Base-by-base conservation (phyloP, 2,888 invertebrate genomes). In the Eristalis pertinax region DNA sequence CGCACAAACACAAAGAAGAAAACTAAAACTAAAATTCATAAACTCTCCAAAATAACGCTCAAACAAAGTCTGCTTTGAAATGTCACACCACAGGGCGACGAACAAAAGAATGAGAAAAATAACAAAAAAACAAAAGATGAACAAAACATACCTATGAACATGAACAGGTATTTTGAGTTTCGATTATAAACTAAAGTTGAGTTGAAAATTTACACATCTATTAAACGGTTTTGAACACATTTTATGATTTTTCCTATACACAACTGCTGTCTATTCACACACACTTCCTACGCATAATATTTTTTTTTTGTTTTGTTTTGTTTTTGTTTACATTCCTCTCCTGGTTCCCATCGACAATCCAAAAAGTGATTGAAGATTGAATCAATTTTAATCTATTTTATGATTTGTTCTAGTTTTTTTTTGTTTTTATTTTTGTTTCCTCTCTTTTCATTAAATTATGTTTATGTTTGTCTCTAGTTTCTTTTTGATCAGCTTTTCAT, bases 331-430 rank as follows among this genome's bases (percentile, higher is more conserved):
- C 35, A 50, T 63, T 56, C 50, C 35, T 67, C 43, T 81, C 56
- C 32, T 32, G 32, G 8, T 5, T 32, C 1, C 32, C 41, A 70
- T 79, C 83, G 29, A 19, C 84, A 87, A 87, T 87, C 82, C 79
- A 87, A 80, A 76, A 83, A 83, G 83, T 72, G 83, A 87, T 87
- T 87, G 83, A 87, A 50, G 78, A 86, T 62, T 43, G 43, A 75
- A 72, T 64, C 43, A 60, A 67, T 56, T 70, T 64, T 69, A 26
- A 63, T 68, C 83, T 83, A 79, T 87, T 83, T 72, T 77, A 72
- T 32, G 65, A 82, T 73, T 78, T 84, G 79, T 79, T 87, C 79
- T 79, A 87, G 75, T 80, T 79, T 65, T 43, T 67, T 65, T 68
- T 68, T 78, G 70, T 72, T 32, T 32, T 69, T n/a, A 32, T 32